A percentile compares a stretch with the other conserved stretches of the same genome.
Conservation (phyloP, 2,113 vertebrate genomes). For the Nibea coibor region DNA sequence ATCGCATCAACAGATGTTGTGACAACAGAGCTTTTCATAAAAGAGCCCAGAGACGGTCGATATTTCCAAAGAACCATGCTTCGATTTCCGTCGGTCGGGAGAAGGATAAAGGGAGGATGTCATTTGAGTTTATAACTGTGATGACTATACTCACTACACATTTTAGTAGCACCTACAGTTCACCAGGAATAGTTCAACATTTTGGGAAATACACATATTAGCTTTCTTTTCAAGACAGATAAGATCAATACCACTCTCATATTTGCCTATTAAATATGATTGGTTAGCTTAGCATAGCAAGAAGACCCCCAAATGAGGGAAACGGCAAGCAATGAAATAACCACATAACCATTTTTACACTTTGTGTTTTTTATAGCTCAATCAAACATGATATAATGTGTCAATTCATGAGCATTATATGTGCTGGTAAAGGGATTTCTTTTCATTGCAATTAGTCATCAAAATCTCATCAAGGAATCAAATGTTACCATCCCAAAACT, state of each 20-base stretch:
- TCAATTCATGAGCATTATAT: neutral
- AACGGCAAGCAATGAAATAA: neutral
- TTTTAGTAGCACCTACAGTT: neutral
- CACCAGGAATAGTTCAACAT: neutral
- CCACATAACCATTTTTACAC: neutral
- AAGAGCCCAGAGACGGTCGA: conserved; percentile 65
- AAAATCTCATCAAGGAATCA: neutral
- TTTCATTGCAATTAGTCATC: neutral
- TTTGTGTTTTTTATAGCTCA: neutral
- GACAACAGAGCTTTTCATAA: conserved; percentile 76
- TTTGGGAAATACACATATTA: neutral
- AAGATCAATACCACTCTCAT: neutral
- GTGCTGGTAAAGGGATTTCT: neutral
- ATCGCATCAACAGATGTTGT: conserved; percentile 75
- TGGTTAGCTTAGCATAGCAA: neutral
- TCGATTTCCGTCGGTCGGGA: conserved; percentile 44
- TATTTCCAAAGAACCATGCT: conserved; percentile 57
- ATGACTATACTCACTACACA: conserved; percentile 7
- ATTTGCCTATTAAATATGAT: neutral
- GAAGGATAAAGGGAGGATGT: conserved; percentile 56
- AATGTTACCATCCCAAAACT: neutral
- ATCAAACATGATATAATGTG: neutral
- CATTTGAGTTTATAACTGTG: conserved; percentile 56
- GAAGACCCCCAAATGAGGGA: neutral
- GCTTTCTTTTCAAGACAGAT: neutral